Base-by-base conservation (phyloP, 2,888 invertebrate genomes). In the Cynaeus angustus region DNA sequence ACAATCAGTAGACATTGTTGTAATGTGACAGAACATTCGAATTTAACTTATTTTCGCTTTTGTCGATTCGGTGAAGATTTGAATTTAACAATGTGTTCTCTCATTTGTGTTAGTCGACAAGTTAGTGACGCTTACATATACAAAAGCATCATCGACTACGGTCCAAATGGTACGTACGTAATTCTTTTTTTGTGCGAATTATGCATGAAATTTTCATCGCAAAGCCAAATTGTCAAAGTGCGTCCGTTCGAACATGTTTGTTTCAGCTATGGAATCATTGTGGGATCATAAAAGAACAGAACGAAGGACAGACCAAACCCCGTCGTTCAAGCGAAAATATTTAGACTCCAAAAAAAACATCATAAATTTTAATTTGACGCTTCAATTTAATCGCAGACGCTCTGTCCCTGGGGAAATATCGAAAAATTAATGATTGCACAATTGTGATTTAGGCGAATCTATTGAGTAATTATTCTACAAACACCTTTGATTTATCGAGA, bases 31-130 rank as follows among this genome's bases (percentile, higher is more conserved):
- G 38, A 46, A 56, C 30, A 62, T 14, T 56, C 69, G 48, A 64
- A 53, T 52, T 61, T n/a, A 37, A 48, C 45, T 59, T 50, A 28
- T 3, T 21, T 21, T 21, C 21, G 21, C n/a, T 21, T 21, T 21
- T 21, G 21, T 21, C 2, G 21, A 4, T 21, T 21, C 21, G 1
- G 21, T 21, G 21, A 21, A 21, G 21, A n/a, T n/a, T n/a, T n/a
- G n/a, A n/a, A n/a, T n/a, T n/a, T 45, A 46, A 69, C 61, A 68
- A 77, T 79, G 74, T 75, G 74, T 58, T 79, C 78, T 26, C 72
- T 77, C 55, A 75, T 77, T 61, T 79, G 78, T 68, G 55, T 77
- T 43, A 74, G 72, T 53, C 71, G 75, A 55, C 75, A 76, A 70
- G 61, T 67, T 12, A 74, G 75, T 30, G 70, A 66, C 50, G 74